Evolutionary conservation across 1,140 invertebrate species (phyloP), one percentile per base, ranked within the genome.

Genomic region (Drosophila guanche): DNA sequence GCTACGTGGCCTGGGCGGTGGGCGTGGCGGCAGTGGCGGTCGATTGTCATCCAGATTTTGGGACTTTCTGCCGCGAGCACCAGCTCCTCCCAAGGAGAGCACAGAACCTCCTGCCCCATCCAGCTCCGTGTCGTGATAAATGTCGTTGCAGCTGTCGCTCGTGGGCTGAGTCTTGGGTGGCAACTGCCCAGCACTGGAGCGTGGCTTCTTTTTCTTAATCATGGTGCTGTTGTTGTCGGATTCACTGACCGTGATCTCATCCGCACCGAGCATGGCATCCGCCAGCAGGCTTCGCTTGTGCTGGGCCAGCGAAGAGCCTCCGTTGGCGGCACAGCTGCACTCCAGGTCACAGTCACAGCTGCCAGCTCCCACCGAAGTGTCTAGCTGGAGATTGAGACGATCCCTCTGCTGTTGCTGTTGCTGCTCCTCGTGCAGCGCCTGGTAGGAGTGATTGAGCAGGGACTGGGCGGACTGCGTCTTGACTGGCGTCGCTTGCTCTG

Each of bases 171-270:
- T 51, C 25, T 86, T 86, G 7, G 58, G 27, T 1, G 85, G 83
- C 29, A 86, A 46, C 12, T 62, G 65, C 4, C 71, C 75, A 0
- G 69, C 66, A 41, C 29, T 56, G n/a, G 72, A 76, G 0, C 83
- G 74, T 0, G 83, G 66, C 16, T 90, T 90, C 51, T 88, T 90
- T 54, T 78, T 86, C 23, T 90, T 90, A 37, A 90, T 78, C 73
- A 89, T 90, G 7, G 89, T 90, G 55, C 89, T 90, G 46, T 90
- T 90, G 54, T 90, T 90, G 60, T 90, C 89, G n/a, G 89, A 90
- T 25, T 90, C 89, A n/a, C 89, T 90, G 52, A 90, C 89, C 22
- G 89, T 90, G 5, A 90, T 90, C 61, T 90, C 89, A 56, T 90
- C 89, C 0, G 89, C 89, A 7, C 81, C 89, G 4, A 90, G 63